phyloP scores from a whole-genome alignment of 2,113 vertebrate genomes.

The Corythoichthys haematopterus region DNA sequence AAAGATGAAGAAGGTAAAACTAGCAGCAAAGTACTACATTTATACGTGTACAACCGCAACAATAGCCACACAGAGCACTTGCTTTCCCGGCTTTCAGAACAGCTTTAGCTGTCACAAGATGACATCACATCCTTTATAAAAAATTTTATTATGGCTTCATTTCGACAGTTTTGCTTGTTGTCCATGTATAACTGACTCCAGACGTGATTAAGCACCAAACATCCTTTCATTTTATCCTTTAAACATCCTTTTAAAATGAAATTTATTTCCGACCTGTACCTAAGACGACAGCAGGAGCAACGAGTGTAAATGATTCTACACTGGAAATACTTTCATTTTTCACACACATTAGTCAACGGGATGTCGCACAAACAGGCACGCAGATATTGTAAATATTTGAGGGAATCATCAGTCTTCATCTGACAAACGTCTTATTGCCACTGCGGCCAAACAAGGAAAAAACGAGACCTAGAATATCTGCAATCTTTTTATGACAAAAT shows the following conservation, averaged over 20 bases:
- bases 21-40: not conserved
- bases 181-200: not conserved
- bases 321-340: conserved; percentile 24
- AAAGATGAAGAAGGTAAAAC: not conserved
- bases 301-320: conserved; percentile 5
- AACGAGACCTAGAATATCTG: not conserved
- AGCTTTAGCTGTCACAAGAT: not conserved
- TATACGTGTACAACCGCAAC: not conserved
- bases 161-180: not conserved
- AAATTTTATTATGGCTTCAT: not conserved
- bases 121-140: not conserved
- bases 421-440: not conserved
- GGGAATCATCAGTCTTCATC: not conserved
- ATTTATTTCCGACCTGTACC: conserved; percentile 16
- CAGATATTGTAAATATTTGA: conserved; percentile 13
- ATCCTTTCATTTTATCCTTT: conserved; percentile 5
- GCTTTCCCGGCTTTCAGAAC: not conserved
- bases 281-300: not conserved
- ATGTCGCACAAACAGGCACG: not conserved
- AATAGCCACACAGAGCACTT: not conserved
- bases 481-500: not conserved
- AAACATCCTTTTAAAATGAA: conserved; percentile 7
- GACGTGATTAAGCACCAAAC: conserved; percentile 9
- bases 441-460: not conserved
- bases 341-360: conserved; percentile 24